Evolutionary conservation across 1,140 invertebrate species (phyloP), one percentile per base, ranked within the genome.

Genomic region (Leptopilina boulardi): DNA sequence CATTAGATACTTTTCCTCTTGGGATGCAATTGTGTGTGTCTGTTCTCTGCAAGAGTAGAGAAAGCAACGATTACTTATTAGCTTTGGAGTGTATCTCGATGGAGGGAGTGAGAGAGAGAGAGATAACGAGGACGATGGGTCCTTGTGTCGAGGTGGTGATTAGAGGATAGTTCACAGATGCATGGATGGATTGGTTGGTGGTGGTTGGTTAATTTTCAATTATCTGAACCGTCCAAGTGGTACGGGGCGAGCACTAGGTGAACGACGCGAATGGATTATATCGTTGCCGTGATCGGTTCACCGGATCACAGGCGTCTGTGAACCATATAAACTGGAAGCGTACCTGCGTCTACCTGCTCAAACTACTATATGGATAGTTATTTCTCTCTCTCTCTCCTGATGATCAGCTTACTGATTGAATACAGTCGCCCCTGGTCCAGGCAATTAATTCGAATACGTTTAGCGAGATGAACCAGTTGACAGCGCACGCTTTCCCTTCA

Each of bases 141-240:
- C 26, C 56, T 66, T 66, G 56, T 30, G 26, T 66, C 56, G 56
- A 66, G 21, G 23, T 30, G 9, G 26, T 66, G 56, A 66, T 66
- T 66, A 66, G 56, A 66, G 56, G 56, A 30, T 66, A 13, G 23
- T 66, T 66, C 56, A 30, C 56, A 30, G 56, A 66, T 66, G 56
- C 56, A 30, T 66, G 56, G 56, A 66, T 66, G 26, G 56, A 23
- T 66, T 66, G 56, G 56, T 66, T 30, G 47, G 47, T 51, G 47
- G 56, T 66, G 56, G 56, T 66, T 66, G 23, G 56, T 66, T 66
- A 66, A 66, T 66, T 66, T 66, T 66, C 56, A 66, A 66, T 66
- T 66, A 66, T 30, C 56, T 10, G 23, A 66, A 66, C 56, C 56
- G 56, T 66, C 23, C 11, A 66, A 30, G 56, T 66, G 23, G 56